Percentiles rank a stretch among this genome's conserved stretches.
These are phyloP conservation scores for Lasiommata megera DNA, from an alignment of 2,888 invertebrate species.

Conservation along the genomic window DNA sequence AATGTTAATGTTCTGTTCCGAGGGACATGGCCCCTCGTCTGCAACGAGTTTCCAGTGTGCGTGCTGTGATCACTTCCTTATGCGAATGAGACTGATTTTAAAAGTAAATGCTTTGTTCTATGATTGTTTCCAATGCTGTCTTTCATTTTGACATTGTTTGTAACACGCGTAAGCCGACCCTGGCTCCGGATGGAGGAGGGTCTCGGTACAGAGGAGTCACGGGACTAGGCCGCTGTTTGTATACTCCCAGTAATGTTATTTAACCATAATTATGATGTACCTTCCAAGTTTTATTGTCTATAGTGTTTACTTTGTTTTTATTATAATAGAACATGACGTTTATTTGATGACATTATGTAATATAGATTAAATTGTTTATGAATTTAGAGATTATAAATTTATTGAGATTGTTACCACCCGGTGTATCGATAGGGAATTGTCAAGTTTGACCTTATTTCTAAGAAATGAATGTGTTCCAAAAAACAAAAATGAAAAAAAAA, in stretches of 20 bases:
- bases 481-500: constrained; percentile 50
- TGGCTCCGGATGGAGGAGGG: not conserved
- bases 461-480: constrained; percentile 51
- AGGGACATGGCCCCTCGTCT: constrained; percentile 70
- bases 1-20: constrained; percentile 68
- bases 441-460: constrained; percentile 52
- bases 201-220: not conserved
- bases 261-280: constrained; percentile 42
- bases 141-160: constrained; percentile 38
- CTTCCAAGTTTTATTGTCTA: constrained; percentile 59
- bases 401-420: constrained; percentile 79
- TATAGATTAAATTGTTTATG: constrained; percentile 72
- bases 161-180: not conserved
- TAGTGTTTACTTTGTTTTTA: constrained; percentile 57
- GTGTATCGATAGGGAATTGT: constrained; percentile 57
- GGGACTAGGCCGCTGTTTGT: constrained; percentile 39
- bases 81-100: constrained; percentile 81
- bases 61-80: constrained; percentile 81
- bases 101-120: constrained; percentile 70
- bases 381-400: constrained; percentile 71
- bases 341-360: constrained; percentile 73
- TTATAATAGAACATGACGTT: constrained; percentile 63
- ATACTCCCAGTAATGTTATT: constrained; percentile 56
- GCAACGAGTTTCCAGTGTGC: constrained; percentile 79
- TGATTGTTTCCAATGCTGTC: constrained; percentile 59